Evolutionary conservation across 2,888 invertebrate genomes (phyloP), one percentile per base, ranked within the genome.

Genomic region (Cephus nigrinus): DNA sequence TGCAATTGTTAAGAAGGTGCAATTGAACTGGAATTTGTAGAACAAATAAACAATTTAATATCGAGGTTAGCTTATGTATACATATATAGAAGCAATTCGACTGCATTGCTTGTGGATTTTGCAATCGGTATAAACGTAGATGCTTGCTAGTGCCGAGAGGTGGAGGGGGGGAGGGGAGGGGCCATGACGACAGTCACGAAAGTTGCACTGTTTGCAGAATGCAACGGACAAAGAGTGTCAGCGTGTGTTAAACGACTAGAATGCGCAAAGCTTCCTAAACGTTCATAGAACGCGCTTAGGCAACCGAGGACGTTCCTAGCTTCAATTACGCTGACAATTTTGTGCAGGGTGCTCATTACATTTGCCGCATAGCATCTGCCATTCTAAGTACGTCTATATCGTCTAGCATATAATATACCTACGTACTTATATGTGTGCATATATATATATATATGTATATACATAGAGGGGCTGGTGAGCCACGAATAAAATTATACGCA

Each of bases 281-380:
- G 80, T 86, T 86, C 86, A 87, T 85, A 88, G 86, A 85, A 86
- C 83, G 78, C 83, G 81, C 85, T 89, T 88, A 86, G 86, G 88
- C 88, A 88, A 88, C 85, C 85, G 84, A 83, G 84, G 82, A 85
- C 81, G 76, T 84, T 85, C 82, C 85, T 86, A 85, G 86, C 84
- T 89, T 87, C 83, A 86, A 89, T 89, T 89, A 87, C 89, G 88
- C 89, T 89, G 88, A 88, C 86, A 33, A 23, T 23, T 55, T 55
- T 55, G 55, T 55, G 9, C 55, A 55, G 55, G 55, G 55, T 55
- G 55, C 55, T 55, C 55, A 55, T 55, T 55, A 55, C 55, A 55
- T 55, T 55, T 23, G 55, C 55, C 23, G 23, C 23, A 55, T 55
- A 55, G 23, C 23, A 55, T 55, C 55, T 15, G 23, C 23, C 55